Conservation (phyloP, 1,140 invertebrate species). For the Drosophila elegans region DNA sequence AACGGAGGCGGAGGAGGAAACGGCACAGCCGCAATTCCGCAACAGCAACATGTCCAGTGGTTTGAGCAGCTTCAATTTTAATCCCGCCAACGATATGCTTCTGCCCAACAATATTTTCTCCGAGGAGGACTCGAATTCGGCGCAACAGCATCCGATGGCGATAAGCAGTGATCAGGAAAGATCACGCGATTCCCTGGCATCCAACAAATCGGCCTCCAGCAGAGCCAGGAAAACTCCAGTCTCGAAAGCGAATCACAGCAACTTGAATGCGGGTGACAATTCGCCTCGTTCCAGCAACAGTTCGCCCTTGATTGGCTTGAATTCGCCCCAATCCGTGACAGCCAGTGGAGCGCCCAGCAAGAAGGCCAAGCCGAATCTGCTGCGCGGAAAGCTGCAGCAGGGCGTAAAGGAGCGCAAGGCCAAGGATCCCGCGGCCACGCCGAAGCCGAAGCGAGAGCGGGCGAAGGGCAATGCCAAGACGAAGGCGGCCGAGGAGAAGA, state of each 20-base stretch:
- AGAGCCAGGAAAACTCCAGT: constrained; percentile 56
- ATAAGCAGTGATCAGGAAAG: constrained; percentile 86
- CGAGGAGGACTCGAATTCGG: constrained; percentile 86
- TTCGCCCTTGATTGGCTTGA: constrained; percentile 54
- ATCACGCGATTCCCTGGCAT: constrained; percentile 76
- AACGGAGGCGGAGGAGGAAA: constrained; percentile 80
- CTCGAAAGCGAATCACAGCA: constrained; percentile 50
- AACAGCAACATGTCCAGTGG: constrained; percentile 40
- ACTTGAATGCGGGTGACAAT: constrained; percentile 34
- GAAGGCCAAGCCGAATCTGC: constrained; percentile 75
- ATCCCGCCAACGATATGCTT: constrained; percentile 85
- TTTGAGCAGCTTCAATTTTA: constrained; percentile 77
- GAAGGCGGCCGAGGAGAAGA: constrained; percentile 88
- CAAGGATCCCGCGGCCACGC: constrained; percentile 54
- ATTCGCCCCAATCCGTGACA: constrained; percentile 32
- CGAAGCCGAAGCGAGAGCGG: constrained; percentile 70
- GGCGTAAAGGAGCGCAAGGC: constrained; percentile 82
- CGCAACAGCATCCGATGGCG: constrained; percentile 58
- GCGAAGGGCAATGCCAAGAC: constrained; percentile 81
- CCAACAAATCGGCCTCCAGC: constrained; percentile 79
- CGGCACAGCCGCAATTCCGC: constrained; percentile 64
- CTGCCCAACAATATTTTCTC: constrained; percentile 87
- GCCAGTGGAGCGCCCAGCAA: constrained; percentile 38
- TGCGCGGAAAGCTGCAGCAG: constrained; percentile 79
- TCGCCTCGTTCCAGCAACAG: constrained; percentile 67